phyloP scores from a whole-genome alignment of 1,140 invertebrate genomes.

The Oppia nitens region DNA sequence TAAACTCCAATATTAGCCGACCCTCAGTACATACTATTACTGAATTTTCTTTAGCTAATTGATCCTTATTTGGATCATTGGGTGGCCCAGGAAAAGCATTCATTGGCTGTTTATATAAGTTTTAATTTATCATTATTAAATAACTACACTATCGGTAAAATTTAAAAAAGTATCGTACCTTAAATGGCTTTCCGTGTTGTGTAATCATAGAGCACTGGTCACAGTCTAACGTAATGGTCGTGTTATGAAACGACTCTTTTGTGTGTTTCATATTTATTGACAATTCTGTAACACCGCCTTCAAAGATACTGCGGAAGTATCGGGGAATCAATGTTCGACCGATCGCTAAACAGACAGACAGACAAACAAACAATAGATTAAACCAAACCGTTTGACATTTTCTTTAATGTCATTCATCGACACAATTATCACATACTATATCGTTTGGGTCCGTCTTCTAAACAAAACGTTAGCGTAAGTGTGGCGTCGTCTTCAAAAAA shows the following conservation, averaged over 20 bases:
- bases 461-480: conserved; percentile 83
- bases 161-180: conserved; percentile 12
- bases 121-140: not conserved
- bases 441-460: conserved; percentile 95
- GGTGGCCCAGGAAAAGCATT: conserved; percentile 16
- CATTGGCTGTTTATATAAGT: not conserved
- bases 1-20: conserved; percentile 88
- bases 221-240: conserved; percentile 91
- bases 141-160: not conserved
- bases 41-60: conserved; percentile 23
- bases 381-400: not conserved
- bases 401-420: not conserved
- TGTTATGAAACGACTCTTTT: conserved; percentile 95
- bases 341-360: conserved; percentile 53
- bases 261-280: conserved; percentile 92
- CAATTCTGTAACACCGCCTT: conserved; percentile 91
- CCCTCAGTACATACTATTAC: conserved; percentile 54
- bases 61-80: conserved; percentile 24
- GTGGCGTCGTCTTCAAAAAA: conserved; percentile 98
- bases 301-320: conserved; percentile 97
- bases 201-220: conserved; percentile 92
- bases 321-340: conserved; percentile 91
- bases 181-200: conserved; percentile 74
- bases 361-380: conserved; percentile 8
- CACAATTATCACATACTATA: conserved; percentile 56